phyloP scores from a whole-genome alignment of 1,140 invertebrate genomes.

The Phenacoccus solenopsis region DNA sequence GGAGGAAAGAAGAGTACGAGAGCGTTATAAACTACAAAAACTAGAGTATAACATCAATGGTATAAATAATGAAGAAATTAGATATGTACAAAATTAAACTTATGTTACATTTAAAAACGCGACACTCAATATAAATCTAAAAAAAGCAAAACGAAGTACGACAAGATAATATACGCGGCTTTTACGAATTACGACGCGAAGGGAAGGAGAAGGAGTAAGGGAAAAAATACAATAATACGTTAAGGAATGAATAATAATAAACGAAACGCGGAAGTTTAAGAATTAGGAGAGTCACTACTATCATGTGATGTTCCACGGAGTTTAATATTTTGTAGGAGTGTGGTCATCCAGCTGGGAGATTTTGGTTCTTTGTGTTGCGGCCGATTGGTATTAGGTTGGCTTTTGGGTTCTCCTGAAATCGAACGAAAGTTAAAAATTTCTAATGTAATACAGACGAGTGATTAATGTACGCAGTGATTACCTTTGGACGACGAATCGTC shows the following conservation, averaged over 20 bases:
- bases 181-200: no score
- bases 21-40: neutral
- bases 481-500: constrained; percentile 5
- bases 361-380: neutral
- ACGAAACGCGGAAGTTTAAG: neutral
- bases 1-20: neutral
- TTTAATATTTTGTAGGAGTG: neutral
- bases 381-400: neutral
- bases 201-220: neutral
- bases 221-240: no score
- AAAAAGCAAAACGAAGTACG: neutral
- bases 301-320: neutral
- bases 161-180: no score
- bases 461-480: neutral
- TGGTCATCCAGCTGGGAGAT: constrained; percentile 6
- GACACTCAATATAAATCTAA: neutral
- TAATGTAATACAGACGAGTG: neutral
- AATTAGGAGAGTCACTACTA: neutral
- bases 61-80: constrained; percentile 2
- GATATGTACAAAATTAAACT: neutral
- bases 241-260: neutral
- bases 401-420: neutral
- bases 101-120: constrained; percentile 6
- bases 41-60: neutral
- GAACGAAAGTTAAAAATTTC: neutral